Base-by-base conservation (phyloP, 2,888 invertebrate species). In the Yponomeuta malinellus region DNA sequence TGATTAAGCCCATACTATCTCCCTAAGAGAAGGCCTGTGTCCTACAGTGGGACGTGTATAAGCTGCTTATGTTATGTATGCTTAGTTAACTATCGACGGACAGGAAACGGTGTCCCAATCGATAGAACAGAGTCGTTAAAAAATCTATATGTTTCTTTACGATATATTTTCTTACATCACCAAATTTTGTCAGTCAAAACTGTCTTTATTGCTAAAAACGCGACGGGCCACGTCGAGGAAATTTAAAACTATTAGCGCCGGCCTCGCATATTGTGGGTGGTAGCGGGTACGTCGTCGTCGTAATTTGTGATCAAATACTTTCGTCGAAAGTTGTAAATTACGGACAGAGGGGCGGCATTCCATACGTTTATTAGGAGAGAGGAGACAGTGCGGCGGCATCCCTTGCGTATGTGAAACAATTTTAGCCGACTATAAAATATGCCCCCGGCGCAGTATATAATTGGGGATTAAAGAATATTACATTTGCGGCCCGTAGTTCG, bases 221-320 rank as follows among this genome's bases (percentile, higher is more conserved):
- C 9, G 43, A 8, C 43, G 5, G 43, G 43, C 43, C 43, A 43
- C 43, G 43, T 43, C 43, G 43, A 8, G 8, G 6, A 5, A 43
- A 59, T 59, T 59, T 59, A 15, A 59, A 59, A 59, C 52, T 59
- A 15, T 15, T 15, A 59, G 12, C 52, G 12, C 52, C 12, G 52
- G 6, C 15, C 15, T 59, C 15, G 52, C 15, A 59, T 59, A 43
- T 8, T 8, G 43, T 8, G 43, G 5, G 8, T 43, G 43, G 43
- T 43, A 43, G 43, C 43, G 43, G 43, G 43, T 43, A 43, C 43
- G 43, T 6, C 43, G 37, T 37, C 37, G 43, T 43, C 43, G 52
- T 59, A 59, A 59, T 59, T 59, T 59, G 52, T 59, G 12, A 59
- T 59, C 52, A 59, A 59, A 59, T 59, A 59, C 52, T 59, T 59